A percentile compares a stretch with the other conserved stretches of the same genome.
phyloP scores from a whole-genome alignment of 2,888 invertebrate genomes.

The Tipula helvola region DNA sequence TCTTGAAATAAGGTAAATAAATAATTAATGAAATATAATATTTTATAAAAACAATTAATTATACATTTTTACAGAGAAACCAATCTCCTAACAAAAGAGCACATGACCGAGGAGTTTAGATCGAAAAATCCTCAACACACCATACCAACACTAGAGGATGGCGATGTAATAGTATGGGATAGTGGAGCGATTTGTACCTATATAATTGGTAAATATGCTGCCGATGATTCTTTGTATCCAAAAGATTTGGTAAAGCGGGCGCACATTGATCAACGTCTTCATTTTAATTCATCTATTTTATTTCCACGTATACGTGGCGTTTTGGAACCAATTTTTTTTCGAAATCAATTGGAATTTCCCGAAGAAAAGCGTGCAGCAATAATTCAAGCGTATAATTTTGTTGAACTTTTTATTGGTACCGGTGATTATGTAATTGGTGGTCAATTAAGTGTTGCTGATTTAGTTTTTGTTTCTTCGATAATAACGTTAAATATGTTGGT shows the following conservation, averaged over 20 bases:
- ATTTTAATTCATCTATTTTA: background rate
- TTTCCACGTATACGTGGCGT: background rate
- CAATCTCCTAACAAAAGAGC: background rate
- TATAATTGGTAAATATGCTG: background rate
- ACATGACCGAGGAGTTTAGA: background rate
- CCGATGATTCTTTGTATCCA: background rate
- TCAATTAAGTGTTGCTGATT: background rate
- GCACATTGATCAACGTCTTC: background rate
- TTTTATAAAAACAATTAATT: too few relatives aligned
- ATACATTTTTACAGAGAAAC: background rate
- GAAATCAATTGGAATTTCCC: background rate
- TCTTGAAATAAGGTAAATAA: constrained; percentile 5
- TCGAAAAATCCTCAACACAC: background rate
- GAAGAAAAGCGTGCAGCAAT: background rate
- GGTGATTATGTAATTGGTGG: background rate
- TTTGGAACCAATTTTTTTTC: background rate
- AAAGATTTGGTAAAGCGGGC: background rate
- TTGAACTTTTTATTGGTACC: background rate
- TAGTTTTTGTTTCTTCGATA: background rate
- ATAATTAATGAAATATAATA: too few relatives aligned
- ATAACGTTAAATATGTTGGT: background rate
- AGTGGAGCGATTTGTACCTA: background rate
- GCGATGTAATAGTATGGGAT: background rate
- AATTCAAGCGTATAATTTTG: background rate
- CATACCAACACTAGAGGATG: background rate